Base-by-base conservation (phyloP, 2,888 invertebrate species). In the Eupsilia transversa region DNA sequence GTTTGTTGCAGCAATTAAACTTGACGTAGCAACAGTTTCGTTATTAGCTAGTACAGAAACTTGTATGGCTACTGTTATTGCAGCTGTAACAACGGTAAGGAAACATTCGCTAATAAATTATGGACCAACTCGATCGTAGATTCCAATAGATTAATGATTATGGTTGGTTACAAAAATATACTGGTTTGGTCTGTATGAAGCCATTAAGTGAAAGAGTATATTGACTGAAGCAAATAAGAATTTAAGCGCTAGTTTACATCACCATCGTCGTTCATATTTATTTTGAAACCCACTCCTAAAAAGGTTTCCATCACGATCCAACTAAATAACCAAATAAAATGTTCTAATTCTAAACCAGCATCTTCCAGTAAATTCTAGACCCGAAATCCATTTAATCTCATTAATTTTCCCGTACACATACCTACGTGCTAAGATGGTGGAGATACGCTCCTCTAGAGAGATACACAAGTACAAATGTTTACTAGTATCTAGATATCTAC, bases 371-470 rank as follows among this genome's bases (percentile, higher is more conserved):
- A 57, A n/a, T 57, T 69, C 35, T 69, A 61, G n/a, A 49, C 23
- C 41, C 33, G 56, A 72, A 71, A 61, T 56, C 59, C 61, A 57
- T 80, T 69, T 52, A 56, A 61, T 76, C 66, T 72, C 65, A 66
- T 84, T 75, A 83, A 82, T 83, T 84, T 65, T 69, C 65, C 56
- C 41, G 14, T 30, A 46, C 52, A 72, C 33, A 57, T 38, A 76
- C 38, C 23, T 72, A 72, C 41, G 38, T 83, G 35, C 17, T 60
- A 61, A 54, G 33, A 52, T 67, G 49, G 33, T 23, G 67, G 52
- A 30, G 66, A 72, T 49, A 63, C 12, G 33, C 43, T 46, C 35
- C 71, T 72, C 72, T 35, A 66, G 69, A 33, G 69, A 67, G 61
- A 46, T 38, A 30, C 12, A 33, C 30, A n/a, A n/a, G n/a, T 80